Percentiles rank a stretch among this genome's conserved stretches.
These are phyloP conservation scores for Oxyteleia sp. DNA, from an alignment of 2,888 invertebrate genomes.

Conservation along the genomic window DNA sequence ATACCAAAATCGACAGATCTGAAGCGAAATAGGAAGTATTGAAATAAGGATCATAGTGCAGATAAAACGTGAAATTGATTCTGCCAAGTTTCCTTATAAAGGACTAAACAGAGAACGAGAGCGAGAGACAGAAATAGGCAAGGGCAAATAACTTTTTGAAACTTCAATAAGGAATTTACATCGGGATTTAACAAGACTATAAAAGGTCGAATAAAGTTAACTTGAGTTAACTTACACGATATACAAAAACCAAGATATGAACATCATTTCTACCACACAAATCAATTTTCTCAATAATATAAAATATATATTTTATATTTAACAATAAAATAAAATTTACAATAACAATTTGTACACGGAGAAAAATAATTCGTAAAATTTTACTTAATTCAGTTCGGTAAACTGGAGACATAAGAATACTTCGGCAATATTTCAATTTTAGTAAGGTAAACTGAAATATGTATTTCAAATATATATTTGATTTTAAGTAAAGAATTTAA, in stretches of 20 bases:
- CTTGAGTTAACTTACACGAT: neutral
- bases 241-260: neutral
- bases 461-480: no score
- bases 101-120: slow-evolving; percentile 17
- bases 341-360: no score
- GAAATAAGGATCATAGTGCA: slow-evolving; percentile 34
- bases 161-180: slow-evolving; percentile 27
- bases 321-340: no score
- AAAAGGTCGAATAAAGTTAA: neutral
- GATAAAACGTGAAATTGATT: slow-evolving; percentile 37
- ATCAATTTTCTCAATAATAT: no score
- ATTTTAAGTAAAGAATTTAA: no score
- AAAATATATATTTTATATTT: no score
- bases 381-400: no score
- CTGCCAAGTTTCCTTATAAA: slow-evolving; percentile 55
- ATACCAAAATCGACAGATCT: slow-evolving; percentile 9
- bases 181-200: neutral
- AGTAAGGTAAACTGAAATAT: no score
- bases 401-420: no score
- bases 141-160: slow-evolving; percentile 32
- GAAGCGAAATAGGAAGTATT: slow-evolving; percentile 32
- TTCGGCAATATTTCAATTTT: no score
- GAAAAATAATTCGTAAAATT: no score
- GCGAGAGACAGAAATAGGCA: neutral
- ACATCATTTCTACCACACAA: no score